phyloP scores from a whole-genome alignment of 2,888 invertebrate genomes.

The Drosophila quasianomalipes region DNA sequence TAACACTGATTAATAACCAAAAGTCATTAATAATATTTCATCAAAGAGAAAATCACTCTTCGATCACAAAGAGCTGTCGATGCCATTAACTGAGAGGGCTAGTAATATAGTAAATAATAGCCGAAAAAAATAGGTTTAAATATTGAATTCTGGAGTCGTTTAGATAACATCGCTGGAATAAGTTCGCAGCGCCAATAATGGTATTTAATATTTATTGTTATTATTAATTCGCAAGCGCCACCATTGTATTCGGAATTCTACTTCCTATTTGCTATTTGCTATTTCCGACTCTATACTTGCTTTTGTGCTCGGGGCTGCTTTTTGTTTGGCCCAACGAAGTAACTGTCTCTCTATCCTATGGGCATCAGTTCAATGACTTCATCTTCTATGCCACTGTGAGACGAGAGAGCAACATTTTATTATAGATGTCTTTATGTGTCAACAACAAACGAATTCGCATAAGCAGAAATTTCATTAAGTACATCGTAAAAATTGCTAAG shows the following conservation, averaged over 20 bases:
- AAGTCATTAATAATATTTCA: neutral
- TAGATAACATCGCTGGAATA: neutral
- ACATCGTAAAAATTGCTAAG: slow-evolving; percentile 59
- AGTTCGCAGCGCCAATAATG: neutral
- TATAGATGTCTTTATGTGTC: slow-evolving; percentile 76
- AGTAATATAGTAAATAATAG: neutral
- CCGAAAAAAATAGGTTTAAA: neutral
- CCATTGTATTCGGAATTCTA: slow-evolving; percentile 15
- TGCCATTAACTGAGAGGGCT: neutral
- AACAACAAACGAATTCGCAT: slow-evolving; percentile 63
- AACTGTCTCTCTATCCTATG: slow-evolving; percentile 4
- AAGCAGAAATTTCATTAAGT: slow-evolving; percentile 80
- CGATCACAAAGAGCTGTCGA: neutral
- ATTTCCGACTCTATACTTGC: slow-evolving; percentile 11
- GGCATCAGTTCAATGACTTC: slow-evolving; percentile 74
- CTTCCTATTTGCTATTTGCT: neutral
- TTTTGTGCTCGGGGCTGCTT: neutral
- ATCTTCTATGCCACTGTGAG: slow-evolving; percentile 34
- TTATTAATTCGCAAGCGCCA: slow-evolving; percentile 71
- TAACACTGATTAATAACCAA: neutral
- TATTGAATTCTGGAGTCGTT: neutral
- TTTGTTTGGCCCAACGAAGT: slow-evolving; percentile 10
- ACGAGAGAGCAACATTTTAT: slow-evolving; percentile 61
- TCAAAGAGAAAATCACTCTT: neutral
- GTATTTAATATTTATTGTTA: slow-evolving; percentile 78